These are phyloP conservation scores for Pristionchus arcanus DNA, from an alignment of 2,888 invertebrate genomes.

Conservation along the genomic window DNA sequence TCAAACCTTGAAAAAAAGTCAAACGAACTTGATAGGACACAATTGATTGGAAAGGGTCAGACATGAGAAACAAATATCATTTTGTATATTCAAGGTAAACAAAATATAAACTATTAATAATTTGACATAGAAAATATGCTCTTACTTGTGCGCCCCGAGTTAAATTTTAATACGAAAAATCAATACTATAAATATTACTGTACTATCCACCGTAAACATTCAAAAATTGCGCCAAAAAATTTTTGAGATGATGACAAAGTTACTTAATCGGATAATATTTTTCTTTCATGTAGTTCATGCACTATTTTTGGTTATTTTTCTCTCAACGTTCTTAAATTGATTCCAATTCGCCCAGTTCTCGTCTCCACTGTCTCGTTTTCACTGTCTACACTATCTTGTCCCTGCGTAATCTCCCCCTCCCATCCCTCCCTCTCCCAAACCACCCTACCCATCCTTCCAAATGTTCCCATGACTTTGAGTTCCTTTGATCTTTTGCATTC, in stretches of 20 bases:
- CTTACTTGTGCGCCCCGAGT: too few relatives aligned
- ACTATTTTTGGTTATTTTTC: not conserved
- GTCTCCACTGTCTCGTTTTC: not conserved
- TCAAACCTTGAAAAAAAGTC: conserved; percentile 41
- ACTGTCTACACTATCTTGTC: conserved; percentile 2
- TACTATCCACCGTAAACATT: not conserved
- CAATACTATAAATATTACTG: not conserved
- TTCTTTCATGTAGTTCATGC: not conserved
- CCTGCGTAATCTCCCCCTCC: conserved; percentile 21
- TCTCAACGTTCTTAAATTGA: not conserved
- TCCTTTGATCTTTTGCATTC: not conserved
- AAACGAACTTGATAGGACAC: conserved; percentile 10
- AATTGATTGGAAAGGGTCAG: not conserved
- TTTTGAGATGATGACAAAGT: not conserved
- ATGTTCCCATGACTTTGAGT: not conserved
- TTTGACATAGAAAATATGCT: too few relatives aligned
- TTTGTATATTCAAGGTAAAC: not conserved
- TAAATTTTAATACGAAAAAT: not conserved
- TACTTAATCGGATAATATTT: not conserved
- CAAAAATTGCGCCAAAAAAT: not conserved
- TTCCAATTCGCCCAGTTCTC: conserved; percentile 12
- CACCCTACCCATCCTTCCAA: not conserved
- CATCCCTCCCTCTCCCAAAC: not conserved
- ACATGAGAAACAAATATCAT: not conserved
- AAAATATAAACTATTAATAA: not conserved